phyloP scores from a whole-genome alignment of 2,888 invertebrate genomes.

The Pyrrhia umbra region DNA sequence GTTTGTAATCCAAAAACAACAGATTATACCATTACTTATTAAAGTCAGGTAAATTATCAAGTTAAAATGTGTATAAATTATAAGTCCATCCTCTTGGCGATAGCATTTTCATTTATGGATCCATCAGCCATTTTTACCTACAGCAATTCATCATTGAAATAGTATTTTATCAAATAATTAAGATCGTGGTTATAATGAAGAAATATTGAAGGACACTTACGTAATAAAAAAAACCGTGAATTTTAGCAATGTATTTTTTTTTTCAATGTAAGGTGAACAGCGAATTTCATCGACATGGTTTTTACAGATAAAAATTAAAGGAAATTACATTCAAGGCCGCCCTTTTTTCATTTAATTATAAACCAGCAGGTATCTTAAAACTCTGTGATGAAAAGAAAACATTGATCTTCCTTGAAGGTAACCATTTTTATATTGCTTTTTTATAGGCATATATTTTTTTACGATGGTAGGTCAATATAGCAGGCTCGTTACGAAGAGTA shows the following conservation, averaged over 20 bases:
- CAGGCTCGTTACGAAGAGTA: not conserved
- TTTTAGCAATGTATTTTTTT: not conserved
- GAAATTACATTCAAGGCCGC: constrained; percentile 23
- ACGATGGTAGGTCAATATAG: constrained; percentile 9
- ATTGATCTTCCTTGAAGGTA: not conserved
- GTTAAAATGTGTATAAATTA: too few species aligned
- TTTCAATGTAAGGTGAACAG: not conserved
- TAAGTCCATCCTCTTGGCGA: too few species aligned
- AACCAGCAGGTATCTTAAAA: not conserved
- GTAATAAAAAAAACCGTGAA: not conserved
- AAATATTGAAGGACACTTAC: too few species aligned
- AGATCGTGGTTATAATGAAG: too few species aligned
- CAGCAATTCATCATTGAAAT: too few species aligned
- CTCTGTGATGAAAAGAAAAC: constrained; percentile 10
- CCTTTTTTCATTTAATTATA: constrained; percentile 7
- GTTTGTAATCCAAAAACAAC: too few species aligned
- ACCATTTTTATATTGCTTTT: constrained; percentile 1
- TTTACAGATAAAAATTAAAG: constrained; percentile 11
- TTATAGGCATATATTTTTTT: constrained; percentile 7
- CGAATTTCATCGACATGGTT: not conserved
- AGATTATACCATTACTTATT: too few species aligned
- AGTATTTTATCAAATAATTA: too few species aligned
- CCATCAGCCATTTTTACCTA: too few species aligned
- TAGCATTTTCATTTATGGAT: too few species aligned
- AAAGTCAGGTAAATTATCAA: too few species aligned